phyloP scores from a whole-genome alignment of 2,797 vertebrate genomes.

The Schizothorax lantsangensis region DNA sequence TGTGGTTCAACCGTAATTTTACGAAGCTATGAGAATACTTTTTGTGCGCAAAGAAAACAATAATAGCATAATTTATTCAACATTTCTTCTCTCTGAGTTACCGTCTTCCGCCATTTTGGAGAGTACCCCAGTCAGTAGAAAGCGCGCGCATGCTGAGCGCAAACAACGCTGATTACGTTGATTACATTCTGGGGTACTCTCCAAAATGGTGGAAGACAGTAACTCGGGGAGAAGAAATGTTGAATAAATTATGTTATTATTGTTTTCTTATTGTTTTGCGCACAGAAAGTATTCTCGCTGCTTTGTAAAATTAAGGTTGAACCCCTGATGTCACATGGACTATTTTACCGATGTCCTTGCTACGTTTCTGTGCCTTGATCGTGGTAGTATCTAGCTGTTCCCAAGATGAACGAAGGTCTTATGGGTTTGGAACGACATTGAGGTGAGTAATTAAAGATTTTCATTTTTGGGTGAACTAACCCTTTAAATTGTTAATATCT shows the following conservation, averaged over 20 bases:
- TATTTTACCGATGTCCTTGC: neutral
- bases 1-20: too few species aligned
- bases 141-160: neutral
- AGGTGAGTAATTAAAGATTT: neutral
- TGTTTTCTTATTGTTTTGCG: neutral
- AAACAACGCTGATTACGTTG: too few species aligned
- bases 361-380: neutral
- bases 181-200: too few species aligned
- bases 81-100: too few species aligned
- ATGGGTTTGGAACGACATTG: neutral
- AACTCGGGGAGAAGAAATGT: neutral
- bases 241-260: neutral
- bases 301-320: neutral
- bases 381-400: neutral
- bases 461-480: neutral
- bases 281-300: neutral
- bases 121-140: too few species aligned
- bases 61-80: too few species aligned
- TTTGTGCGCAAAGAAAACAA: too few species aligned
- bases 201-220: too few species aligned
- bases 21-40: too few species aligned
- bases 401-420: neutral
- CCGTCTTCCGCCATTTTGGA: too few species aligned
- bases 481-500: neutral
- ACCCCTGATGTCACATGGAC: neutral